Conservation (phyloP, 2,113 vertebrate genomes). For the Gymnobelideus leadbeateri region DNA sequence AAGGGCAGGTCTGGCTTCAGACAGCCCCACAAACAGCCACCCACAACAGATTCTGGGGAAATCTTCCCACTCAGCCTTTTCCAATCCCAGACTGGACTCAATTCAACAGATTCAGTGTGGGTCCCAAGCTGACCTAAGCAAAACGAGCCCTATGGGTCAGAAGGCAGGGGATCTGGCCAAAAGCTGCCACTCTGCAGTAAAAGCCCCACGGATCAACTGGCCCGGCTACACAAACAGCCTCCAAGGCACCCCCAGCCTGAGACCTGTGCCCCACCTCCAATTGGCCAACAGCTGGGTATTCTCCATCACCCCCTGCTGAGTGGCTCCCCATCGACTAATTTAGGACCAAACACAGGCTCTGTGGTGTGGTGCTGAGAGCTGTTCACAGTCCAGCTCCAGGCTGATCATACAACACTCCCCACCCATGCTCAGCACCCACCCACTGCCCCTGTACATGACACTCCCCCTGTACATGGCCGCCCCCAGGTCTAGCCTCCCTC, state of each 20-base stretch:
- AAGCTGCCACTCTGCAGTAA: not conserved
- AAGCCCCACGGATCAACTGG: not conserved
- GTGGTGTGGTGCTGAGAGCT: not conserved
- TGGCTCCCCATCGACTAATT: no score
- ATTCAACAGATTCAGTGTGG: not conserved
- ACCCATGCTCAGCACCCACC: not conserved
- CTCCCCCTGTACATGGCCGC: no score
- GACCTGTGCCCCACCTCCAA: no score
- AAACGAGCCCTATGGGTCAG: not conserved
- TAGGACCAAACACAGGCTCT: slow-evolving; percentile 47
- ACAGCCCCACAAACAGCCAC: not conserved
- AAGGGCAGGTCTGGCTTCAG: not conserved
- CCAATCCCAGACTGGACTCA: not conserved
- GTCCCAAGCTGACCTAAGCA: not conserved
- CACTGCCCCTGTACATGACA: no score
- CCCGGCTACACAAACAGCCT: slow-evolving; percentile 2
- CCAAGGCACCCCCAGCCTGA: not conserved
- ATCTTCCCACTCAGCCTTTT: slow-evolving; percentile 17
- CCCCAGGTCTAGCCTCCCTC: not conserved
- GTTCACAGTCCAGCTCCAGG: not conserved
- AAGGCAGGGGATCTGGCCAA: not conserved
- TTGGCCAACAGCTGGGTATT: no score
- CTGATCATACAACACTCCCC: slow-evolving; percentile 3
- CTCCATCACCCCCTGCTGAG: no score
- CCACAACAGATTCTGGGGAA: not conserved